Percentiles rank a stretch among this genome's conserved stretches.
Evolutionary conservation across 2,888 invertebrate genomes (phyloP).

Genomic region (Drosophila mettleri): DNA sequence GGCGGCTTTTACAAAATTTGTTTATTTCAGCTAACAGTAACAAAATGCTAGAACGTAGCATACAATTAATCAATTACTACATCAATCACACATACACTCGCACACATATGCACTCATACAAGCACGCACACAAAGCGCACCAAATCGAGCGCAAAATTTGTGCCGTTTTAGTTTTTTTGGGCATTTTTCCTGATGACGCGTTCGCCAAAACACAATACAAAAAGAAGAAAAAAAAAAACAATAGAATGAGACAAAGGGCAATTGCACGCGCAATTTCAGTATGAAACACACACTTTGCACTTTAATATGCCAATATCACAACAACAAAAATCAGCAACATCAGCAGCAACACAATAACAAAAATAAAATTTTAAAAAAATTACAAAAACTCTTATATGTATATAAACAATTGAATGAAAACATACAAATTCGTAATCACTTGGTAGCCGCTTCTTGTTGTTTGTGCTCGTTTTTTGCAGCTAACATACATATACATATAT

Average conservation of each 20-base stretch:
- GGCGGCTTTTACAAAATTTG: slow-evolving; percentile 63
- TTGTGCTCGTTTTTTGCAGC: slow-evolving; percentile 26
- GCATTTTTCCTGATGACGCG: slow-evolving; percentile 55
- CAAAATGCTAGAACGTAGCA: slow-evolving; percentile 26
- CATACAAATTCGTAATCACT: slow-evolving; percentile 68
- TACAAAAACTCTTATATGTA: slow-evolving; percentile 32
- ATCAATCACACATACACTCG: slow-evolving; percentile 12
- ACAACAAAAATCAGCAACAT: slow-evolving; percentile 18
- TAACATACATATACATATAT: slow-evolving; percentile 24
- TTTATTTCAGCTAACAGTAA: slow-evolving; percentile 38
- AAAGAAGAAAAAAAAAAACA: slow-evolving; percentile 14
- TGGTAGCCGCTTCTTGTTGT: slow-evolving; percentile 28
- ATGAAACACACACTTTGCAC: slow-evolving; percentile 33
- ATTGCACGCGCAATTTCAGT: slow-evolving; percentile 26
- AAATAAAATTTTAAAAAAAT: slow-evolving; percentile 17
- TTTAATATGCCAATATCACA: slow-evolving; percentile 20
- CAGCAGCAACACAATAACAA: slow-evolving; percentile 25
- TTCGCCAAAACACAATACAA: slow-evolving; percentile 38
- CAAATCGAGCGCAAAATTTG: slow-evolving; percentile 47
- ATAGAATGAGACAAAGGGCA: slow-evolving; percentile 15
- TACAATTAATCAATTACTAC: slow-evolving; percentile 49
- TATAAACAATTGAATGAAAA: slow-evolving; percentile 35
- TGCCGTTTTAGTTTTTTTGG: slow-evolving; percentile 42
- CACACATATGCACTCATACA: background rate
- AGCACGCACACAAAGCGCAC: slow-evolving; percentile 14